Conservation (phyloP, 53 echinoderm and acorn worm species). For the Echinometra lucunter region DNA sequence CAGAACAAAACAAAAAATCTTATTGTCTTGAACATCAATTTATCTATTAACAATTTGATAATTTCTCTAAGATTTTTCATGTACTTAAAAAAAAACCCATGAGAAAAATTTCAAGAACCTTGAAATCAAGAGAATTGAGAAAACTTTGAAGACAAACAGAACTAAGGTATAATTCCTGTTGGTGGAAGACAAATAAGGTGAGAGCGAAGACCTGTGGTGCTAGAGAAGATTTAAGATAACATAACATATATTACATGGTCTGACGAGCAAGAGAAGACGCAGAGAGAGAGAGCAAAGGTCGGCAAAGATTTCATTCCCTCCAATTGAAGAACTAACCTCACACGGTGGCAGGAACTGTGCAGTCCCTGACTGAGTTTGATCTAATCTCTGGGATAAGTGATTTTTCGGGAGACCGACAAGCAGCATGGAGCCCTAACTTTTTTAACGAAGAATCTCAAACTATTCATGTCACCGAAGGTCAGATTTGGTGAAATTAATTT, state of each 20-base stretch:
- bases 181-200: background rate
- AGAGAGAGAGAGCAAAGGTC: background rate
- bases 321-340: slow-evolving; percentile 27
- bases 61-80: too few relatives aligned
- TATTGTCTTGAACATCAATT: too few relatives aligned
- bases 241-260: background rate
- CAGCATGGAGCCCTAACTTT: slow-evolving; percentile 14
- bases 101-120: too few relatives aligned
- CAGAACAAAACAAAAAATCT: too few relatives aligned
- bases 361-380: slow-evolving; percentile 8
- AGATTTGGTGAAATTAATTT: background rate
- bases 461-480: slow-evolving; percentile 38
- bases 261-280: slow-evolving; percentile 11
- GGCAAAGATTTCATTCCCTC: background rate
- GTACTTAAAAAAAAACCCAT: too few relatives aligned
- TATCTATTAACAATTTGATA: too few relatives aligned
- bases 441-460: background rate
- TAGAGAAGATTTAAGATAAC: slow-evolving; percentile 14
- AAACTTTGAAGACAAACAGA: background rate
- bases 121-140: background rate
- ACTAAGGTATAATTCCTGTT: background rate
- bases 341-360: slow-evolving; percentile 40
- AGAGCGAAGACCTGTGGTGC: background rate
- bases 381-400: slow-evolving; percentile 54
- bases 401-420: background rate